phyloP scores from a whole-genome alignment of 2,113 vertebrate species.

The Chlorodrepanis virens region DNA sequence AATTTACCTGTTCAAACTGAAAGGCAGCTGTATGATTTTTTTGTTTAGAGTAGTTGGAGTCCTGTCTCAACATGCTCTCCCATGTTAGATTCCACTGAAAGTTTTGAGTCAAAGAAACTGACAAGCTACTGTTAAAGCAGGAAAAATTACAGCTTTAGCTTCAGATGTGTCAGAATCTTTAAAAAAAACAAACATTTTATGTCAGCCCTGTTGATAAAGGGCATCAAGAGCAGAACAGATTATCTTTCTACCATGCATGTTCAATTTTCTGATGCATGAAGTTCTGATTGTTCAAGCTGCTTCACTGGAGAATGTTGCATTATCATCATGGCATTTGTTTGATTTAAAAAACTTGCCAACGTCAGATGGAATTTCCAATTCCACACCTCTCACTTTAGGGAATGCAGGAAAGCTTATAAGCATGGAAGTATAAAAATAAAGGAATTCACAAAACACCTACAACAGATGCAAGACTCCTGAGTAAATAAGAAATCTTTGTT shows the following conservation, averaged over 20 bases:
- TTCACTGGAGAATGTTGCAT: not conserved
- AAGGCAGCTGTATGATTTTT: not conserved
- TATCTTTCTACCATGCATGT: not conserved
- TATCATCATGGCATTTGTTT: not conserved
- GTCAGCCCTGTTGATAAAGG: not conserved
- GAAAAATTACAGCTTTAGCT: slow-evolving; percentile 38
- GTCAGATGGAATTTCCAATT: not conserved
- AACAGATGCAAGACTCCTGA: not conserved
- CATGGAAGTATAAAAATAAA: not conserved
- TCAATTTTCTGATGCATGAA: not conserved
- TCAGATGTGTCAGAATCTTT: not conserved
- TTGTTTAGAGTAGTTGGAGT: not conserved
- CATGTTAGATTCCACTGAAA: not conserved
- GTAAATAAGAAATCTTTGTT: not conserved
- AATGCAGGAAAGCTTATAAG: not conserved
- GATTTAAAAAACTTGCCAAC: not conserved
- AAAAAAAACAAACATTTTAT: not conserved
- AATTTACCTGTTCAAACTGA: not conserved
- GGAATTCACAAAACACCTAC: slow-evolving; percentile 9
- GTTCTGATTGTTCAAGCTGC: not conserved
- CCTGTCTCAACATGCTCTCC: slow-evolving; percentile 7
- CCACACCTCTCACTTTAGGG: not conserved
- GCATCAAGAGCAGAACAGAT: not conserved
- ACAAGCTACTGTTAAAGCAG: slow-evolving; percentile 8
- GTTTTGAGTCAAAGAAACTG: slow-evolving; percentile 4